Conservation (phyloP, 1,140 invertebrate genomes). For the Oppia nitens region DNA sequence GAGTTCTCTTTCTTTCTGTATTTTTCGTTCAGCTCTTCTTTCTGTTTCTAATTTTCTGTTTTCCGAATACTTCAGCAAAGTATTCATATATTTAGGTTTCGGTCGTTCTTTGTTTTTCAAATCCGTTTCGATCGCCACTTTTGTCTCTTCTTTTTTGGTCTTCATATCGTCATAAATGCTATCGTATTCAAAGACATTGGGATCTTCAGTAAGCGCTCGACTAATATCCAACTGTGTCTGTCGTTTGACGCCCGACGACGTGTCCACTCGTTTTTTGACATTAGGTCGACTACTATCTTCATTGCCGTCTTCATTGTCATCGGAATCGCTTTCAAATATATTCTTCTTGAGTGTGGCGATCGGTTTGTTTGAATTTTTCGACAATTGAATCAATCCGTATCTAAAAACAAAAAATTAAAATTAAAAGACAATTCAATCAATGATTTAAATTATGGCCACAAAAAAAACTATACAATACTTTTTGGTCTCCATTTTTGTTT, state of each 20-base stretch:
- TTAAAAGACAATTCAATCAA: no score
- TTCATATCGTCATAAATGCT: conserved; percentile 80
- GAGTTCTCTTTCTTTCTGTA: conserved; percentile 69
- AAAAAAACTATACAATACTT: no score
- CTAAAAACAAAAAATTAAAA: background rate
- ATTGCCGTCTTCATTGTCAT: background rate
- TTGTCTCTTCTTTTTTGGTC: conserved; percentile 1
- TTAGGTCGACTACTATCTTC: background rate
- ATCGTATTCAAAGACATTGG: conserved; percentile 85
- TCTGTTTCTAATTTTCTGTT: conserved; percentile 74
- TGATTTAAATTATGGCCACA: no score
- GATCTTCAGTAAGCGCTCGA: conserved; percentile 67
- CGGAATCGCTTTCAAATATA: conserved; percentile 2
- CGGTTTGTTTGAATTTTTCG: background rate
- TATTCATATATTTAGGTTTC: conserved; percentile 74
- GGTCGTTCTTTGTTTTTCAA: conserved; percentile 26
- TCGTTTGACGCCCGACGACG: background rate
- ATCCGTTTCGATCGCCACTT: background rate
- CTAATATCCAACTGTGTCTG: conserved; percentile 32
- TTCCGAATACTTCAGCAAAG: conserved; percentile 63
- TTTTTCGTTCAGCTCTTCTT: conserved; percentile 61
- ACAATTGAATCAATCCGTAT: conserved; percentile 8
- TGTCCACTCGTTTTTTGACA: background rate
- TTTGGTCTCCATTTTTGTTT: no score
- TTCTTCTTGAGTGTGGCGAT: background rate